These are phyloP conservation scores for Etheostoma nigrum DNA, from an alignment of 2,797 vertebrate species.

Conservation along the genomic window DNA sequence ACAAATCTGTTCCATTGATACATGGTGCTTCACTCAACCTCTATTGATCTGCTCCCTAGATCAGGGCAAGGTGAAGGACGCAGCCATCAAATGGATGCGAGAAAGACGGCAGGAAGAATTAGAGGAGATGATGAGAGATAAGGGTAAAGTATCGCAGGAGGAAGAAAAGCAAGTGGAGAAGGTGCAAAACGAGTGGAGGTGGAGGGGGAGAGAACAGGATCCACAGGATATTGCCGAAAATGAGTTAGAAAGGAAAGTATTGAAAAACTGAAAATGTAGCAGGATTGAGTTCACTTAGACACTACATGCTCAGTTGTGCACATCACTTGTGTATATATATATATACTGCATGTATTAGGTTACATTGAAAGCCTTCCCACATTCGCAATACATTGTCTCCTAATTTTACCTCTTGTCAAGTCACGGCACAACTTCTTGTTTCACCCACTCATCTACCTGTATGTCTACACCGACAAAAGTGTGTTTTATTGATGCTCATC, in stretches of 20 bases:
- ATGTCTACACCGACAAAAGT: constrained; percentile 69
- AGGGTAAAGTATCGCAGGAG: constrained; percentile 42
- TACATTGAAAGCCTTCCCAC: constrained; percentile 2
- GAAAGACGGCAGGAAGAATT: constrained; percentile 43
- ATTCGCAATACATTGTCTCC: constrained; percentile 33
- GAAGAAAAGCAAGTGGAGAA: constrained; percentile 28
- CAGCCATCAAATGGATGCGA: constrained; percentile 52
- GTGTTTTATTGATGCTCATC: constrained; percentile 83
- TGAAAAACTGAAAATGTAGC: constrained; percentile 1
- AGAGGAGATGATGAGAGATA: constrained; percentile 50
- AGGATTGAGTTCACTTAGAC: neutral
- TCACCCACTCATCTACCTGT: constrained; percentile 48
- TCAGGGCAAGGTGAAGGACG: constrained; percentile 76
- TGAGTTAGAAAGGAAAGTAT: neutral
- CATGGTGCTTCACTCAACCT: constrained; percentile 57
- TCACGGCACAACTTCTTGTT: constrained; percentile 41
- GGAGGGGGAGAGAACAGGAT: neutral
- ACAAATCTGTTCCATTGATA: constrained; percentile 46
- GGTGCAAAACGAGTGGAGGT: constrained; percentile 6
- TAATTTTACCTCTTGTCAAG: constrained; percentile 28
- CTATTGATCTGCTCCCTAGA: constrained; percentile 74
- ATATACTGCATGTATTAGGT: neutral
- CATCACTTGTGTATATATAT: neutral
- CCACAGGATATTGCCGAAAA: neutral
- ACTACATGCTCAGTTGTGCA: neutral